Evolutionary conservation across 23 tunicate genomes (phyloP).

Genomic region (Diplosoma virens): DNA sequence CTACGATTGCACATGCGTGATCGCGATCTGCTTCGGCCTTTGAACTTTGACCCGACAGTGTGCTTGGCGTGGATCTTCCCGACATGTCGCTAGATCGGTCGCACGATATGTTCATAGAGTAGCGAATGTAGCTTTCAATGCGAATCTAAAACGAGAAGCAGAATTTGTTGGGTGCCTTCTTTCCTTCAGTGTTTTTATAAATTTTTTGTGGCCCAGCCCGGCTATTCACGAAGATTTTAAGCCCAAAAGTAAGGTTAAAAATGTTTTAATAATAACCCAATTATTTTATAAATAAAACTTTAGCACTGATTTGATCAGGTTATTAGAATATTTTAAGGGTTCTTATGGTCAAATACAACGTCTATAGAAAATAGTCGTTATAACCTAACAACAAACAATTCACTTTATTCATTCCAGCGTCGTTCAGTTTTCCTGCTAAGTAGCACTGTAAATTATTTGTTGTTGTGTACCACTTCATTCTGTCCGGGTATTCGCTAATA

Average conservation of each 20-base stretch:
- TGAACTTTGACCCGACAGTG: constrained; percentile 13
- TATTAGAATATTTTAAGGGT: too few species aligned
- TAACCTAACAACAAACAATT: neutral
- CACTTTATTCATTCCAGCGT: constrained; percentile 40
- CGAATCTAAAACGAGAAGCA: constrained; percentile 39
- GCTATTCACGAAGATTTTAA: too few species aligned
- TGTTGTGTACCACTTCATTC: constrained; percentile 51
- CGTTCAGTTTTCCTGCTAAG: constrained; percentile 10
- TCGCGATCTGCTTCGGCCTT: constrained; percentile 18
- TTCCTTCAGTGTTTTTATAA: neutral
- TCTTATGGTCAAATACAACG: too few species aligned
- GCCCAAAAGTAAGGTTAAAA: too few species aligned
- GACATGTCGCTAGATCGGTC: neutral
- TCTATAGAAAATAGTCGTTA: too few species aligned
- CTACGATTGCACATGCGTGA: constrained; percentile 12
- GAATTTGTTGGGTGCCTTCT: neutral
- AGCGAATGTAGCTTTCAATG: constrained; percentile 63
- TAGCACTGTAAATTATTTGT: constrained; percentile 29
- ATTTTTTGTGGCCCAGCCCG: too few species aligned
- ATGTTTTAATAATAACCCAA: too few species aligned
- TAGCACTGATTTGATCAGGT: too few species aligned
- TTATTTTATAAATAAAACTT: too few species aligned
- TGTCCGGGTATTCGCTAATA: constrained; percentile 82
- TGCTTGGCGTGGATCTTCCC: neutral
- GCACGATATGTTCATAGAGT: constrained; percentile 39